These are phyloP conservation scores for Amiota communis DNA, from an alignment of 2,888 invertebrate species.

Conservation along the genomic window DNA sequence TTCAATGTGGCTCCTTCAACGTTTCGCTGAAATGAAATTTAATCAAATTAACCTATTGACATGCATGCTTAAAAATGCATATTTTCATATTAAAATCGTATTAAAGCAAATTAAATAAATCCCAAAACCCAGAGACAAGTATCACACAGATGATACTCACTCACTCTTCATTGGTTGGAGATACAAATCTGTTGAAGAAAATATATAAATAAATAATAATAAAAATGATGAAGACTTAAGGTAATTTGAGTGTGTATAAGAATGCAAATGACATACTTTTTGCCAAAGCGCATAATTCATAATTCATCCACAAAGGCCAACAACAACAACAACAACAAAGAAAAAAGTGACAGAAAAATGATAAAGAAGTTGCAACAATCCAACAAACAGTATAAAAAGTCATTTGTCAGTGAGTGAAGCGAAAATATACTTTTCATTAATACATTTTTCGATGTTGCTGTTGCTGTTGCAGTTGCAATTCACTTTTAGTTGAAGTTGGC, in stretches of 20 bases:
- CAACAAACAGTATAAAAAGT: conserved; percentile 38
- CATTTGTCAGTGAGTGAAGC: conserved; percentile 56
- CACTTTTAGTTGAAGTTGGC: conserved; percentile 41
- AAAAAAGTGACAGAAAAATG: not conserved
- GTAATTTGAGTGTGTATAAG: conserved; percentile 49
- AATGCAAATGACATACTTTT: conserved; percentile 62
- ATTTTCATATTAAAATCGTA: conserved; percentile 17
- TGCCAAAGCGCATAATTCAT: conserved; percentile 23
- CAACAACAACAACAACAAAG: not conserved
- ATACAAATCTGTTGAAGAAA: conserved; percentile 4
- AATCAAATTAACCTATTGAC: not conserved
- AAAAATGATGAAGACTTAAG: conserved; percentile 1
- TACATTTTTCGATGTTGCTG: not conserved
- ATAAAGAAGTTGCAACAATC: conserved; percentile 1
- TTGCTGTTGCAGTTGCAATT: not conserved
- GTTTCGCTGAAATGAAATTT: not conserved
- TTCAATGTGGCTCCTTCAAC: too few relatives aligned
- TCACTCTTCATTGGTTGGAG: not conserved
- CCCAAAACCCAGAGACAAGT: not conserved
- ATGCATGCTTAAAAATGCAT: not conserved
- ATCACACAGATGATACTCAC: not conserved
- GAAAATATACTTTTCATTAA: not conserved
- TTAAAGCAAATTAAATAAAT: conserved; percentile 3
- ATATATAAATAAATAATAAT: not conserved
- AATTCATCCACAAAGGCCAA: conserved; percentile 8